Evolutionary conservation across 2,113 vertebrate genomes (phyloP).

Genomic region (Coptodon rendalli): DNA sequence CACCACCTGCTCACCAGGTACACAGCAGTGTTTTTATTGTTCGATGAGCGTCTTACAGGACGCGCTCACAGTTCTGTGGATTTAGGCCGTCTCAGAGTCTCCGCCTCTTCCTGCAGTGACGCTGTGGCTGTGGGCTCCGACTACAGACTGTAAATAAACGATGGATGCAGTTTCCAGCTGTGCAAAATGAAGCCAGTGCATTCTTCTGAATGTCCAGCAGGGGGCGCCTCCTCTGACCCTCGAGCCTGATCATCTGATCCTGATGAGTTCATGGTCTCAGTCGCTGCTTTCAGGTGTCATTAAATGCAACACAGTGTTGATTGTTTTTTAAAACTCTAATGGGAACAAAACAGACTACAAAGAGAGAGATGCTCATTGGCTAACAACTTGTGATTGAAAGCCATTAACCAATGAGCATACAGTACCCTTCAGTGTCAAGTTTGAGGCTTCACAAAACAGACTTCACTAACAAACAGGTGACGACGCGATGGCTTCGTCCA

Average conservation of each 20-base stretch:
- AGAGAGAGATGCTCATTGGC: not conserved
- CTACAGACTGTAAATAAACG: not conserved
- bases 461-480: not conserved
- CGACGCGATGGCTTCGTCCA: not conserved
- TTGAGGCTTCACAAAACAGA: not conserved
- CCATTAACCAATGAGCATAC: not conserved
- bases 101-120: not conserved
- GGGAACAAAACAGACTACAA: not conserved
- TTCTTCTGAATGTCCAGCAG: not conserved
- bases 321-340: fast-evolving
- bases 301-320: not conserved
- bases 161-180: fast-evolving
- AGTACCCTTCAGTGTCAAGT: not conserved
- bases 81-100: not conserved
- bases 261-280: not conserved
- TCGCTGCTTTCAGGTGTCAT: not conserved
- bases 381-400: not conserved
- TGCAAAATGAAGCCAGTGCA: not conserved
- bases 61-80: not conserved
- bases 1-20: not conserved
- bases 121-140: not conserved
- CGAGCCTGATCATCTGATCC: not conserved
- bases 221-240: not conserved
- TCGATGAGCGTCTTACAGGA: fast-evolving
- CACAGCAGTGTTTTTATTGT: not conserved